Evolutionary conservation across 2,797 vertebrate species (phyloP).

Genomic region (Lutjanus argentimaculatus): DNA sequence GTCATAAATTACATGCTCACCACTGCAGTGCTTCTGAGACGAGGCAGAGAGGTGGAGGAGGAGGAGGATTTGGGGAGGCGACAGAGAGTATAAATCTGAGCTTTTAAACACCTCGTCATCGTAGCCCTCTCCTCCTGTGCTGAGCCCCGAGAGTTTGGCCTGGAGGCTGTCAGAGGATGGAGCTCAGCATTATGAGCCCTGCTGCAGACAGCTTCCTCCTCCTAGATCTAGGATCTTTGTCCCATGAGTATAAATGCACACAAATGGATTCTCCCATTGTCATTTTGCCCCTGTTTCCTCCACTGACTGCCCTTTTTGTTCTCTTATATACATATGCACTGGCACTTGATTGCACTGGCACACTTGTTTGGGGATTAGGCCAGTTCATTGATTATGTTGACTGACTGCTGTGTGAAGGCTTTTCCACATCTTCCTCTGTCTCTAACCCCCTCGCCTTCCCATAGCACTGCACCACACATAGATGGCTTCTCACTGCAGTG

Average conservation of each 20-base stretch:
- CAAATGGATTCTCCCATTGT: constrained; percentile 32
- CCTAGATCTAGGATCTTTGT: constrained; percentile 37
- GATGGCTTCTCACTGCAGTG: constrained; percentile 40
- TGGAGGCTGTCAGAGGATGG: constrained; percentile 53
- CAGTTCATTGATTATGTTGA: constrained; percentile 65
- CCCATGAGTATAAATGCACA: constrained; percentile 19
- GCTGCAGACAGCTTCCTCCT: constrained; percentile 51
- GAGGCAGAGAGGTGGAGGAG: constrained; percentile 37
- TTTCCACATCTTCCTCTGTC: constrained; percentile 28
- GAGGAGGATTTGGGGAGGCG: constrained; percentile 33
- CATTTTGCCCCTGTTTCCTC: constrained; percentile 31
- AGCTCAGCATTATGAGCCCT: constrained; percentile 51
- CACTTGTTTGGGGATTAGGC: constrained; percentile 66
- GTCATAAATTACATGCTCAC: constrained; percentile 46
- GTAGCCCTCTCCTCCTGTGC: constrained; percentile 46
- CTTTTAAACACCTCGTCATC: constrained; percentile 57
- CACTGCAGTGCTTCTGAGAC: constrained; percentile 5
- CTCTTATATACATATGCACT: constrained; percentile 31
- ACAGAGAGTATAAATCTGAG: constrained; percentile 41
- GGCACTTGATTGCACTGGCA: constrained; percentile 58
- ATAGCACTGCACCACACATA: constrained; percentile 31
- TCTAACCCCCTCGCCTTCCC: constrained; percentile 25
- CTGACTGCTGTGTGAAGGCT: constrained; percentile 61
- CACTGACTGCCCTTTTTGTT: constrained; percentile 17
- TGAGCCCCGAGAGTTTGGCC: constrained; percentile 49